phyloP scores from a whole-genome alignment of 2,113 vertebrate genomes.

The Todiramphus saurophagus region DNA sequence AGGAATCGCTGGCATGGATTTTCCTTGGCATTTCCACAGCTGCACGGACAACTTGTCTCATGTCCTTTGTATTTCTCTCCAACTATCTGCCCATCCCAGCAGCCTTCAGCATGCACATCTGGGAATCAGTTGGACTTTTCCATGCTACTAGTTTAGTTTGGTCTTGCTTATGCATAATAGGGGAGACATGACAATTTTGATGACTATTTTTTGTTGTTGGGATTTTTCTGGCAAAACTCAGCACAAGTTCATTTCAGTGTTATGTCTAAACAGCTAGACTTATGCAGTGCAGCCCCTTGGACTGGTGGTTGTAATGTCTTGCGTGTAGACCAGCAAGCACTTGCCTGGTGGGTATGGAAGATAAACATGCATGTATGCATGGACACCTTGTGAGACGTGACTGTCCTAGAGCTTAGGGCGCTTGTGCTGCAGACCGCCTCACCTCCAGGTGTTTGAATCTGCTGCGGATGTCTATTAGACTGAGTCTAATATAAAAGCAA shows the following conservation, averaged over 20 bases:
- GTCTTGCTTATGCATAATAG: neutral
- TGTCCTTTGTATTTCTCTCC: neutral
- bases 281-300: accelerated
- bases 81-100: neutral
- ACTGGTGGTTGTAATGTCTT: neutral
- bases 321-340: too few relatives aligned
- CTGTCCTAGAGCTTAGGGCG: neutral
- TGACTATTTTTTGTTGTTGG: too few relatives aligned
- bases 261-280: neutral
- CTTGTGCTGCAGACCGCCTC: accelerated
- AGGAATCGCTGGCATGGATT: neutral
- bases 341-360: neutral
- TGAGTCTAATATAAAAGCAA: neutral
- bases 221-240: neutral
- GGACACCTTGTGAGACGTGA: neutral
- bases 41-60: neutral
- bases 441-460: neutral
- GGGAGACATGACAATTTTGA: neutral
- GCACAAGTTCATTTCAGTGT: neutral
- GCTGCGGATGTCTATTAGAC: neutral
- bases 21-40: neutral
- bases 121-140: neutral
- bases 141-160: neutral
- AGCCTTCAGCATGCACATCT: neutral
- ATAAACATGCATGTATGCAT: accelerated